phyloP scores from a whole-genome alignment of 2,888 invertebrate species.

The Graphium colonna region DNA sequence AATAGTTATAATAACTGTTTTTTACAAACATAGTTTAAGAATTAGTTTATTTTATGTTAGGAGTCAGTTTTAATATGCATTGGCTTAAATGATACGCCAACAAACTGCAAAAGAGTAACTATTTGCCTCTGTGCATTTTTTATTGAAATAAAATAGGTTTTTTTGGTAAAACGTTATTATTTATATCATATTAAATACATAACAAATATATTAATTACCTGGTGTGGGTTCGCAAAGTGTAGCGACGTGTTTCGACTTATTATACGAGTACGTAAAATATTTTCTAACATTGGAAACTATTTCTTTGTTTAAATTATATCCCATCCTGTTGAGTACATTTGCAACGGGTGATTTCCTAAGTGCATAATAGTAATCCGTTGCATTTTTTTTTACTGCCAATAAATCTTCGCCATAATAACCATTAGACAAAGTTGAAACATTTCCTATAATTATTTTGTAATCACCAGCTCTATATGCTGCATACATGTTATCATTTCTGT shows the following conservation, averaged over 20 bases:
- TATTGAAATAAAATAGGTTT: too few relatives aligned
- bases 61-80: too few relatives aligned
- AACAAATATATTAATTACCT: slow-evolving; percentile 53
- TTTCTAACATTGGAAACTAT: slow-evolving; percentile 46
- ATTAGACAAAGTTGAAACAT: slow-evolving; percentile 60
- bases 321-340: slow-evolving; percentile 50
- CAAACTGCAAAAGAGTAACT: too few relatives aligned
- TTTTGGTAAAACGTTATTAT: too few relatives aligned
- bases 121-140: too few relatives aligned
- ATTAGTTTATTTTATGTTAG: too few relatives aligned
- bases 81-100: too few relatives aligned
- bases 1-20: too few relatives aligned
- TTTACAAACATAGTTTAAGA: too few relatives aligned
- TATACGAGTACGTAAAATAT: slow-evolving; percentile 49
- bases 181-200: too few relatives aligned
- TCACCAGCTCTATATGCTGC: slow-evolving; percentile 80
- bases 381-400: slow-evolving; percentile 45
- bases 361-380: slow-evolving; percentile 53
- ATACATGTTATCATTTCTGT: slow-evolving; percentile 72
- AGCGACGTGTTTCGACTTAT: slow-evolving; percentile 49
- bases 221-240: slow-evolving; percentile 57
- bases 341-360: slow-evolving; percentile 49
- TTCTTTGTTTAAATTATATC: slow-evolving; percentile 47
- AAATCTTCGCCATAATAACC: slow-evolving; percentile 59
- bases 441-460: slow-evolving; percentile 82